Percentiles rank a stretch among this genome's conserved stretches.
phyloP scores from a whole-genome alignment of 1,140 invertebrate species.

The Camponotus vicinus region DNA sequence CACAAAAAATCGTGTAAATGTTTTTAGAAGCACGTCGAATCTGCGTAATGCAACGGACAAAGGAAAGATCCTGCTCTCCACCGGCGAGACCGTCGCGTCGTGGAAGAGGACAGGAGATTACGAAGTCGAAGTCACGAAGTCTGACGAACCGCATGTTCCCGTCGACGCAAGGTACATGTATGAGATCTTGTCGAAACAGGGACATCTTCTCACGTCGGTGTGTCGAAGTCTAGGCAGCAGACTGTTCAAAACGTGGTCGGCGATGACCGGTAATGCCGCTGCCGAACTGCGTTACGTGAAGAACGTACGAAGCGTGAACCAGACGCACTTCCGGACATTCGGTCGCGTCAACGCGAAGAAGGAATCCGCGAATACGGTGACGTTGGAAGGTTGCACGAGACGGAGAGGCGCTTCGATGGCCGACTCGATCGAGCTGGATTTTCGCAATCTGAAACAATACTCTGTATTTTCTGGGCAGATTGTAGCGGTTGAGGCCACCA shows the following conservation, averaged over 20 bases:
- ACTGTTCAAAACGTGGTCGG: constrained; percentile 72
- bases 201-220: constrained; percentile 82
- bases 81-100: constrained; percentile 62
- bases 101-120: constrained; percentile 74
- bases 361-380: constrained; percentile 84
- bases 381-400: constrained; percentile 90
- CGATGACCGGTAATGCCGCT: constrained; percentile 33
- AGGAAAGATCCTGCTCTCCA: constrained; percentile 37
- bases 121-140: constrained; percentile 66
- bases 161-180: constrained; percentile 86
- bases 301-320: constrained; percentile 70
- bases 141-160: constrained; percentile 74
- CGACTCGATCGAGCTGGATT: constrained; percentile 86
- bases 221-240: constrained; percentile 83
- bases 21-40: constrained; percentile 72
- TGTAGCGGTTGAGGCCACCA: constrained; percentile 90
- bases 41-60: constrained; percentile 64
- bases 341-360: constrained; percentile 83
- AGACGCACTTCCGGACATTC: constrained; percentile 86
- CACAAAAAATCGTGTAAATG: constrained; percentile 28
- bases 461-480: constrained; percentile 95
- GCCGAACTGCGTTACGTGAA: constrained; percentile 72
- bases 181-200: constrained; percentile 86
- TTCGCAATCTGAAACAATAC: constrained; percentile 89
- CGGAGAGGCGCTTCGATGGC: constrained; percentile 78